Base-by-base conservation (phyloP, 2,888 invertebrate genomes). In the Dendrolimus pini region DNA sequence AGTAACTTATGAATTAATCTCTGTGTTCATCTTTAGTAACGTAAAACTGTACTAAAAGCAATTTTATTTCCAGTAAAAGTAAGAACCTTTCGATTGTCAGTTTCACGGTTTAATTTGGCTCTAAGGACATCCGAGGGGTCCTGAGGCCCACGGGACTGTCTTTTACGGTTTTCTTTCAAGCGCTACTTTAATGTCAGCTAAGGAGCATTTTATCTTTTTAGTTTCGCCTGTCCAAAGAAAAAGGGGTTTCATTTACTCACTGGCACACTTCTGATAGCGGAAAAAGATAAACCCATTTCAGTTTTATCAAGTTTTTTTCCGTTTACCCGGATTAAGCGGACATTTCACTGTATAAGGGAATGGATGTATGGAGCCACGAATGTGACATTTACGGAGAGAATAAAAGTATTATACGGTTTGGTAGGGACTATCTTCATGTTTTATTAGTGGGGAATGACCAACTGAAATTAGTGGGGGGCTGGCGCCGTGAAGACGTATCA, bases 191-290 rank as follows among this genome's bases (percentile, higher is more conserved):
- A 89, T 88, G 87, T 85, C 78, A 80, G 81, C 80, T 85, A 80
- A 83, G 79, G 82, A 83, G 80, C 83, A 82, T 89, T 89, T 89
- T 89, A 88, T 88, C 87, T 88, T 83, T 82, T 82, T 83, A 85
- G 83, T 87, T 85, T 85, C 82, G 84, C 81, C 78, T 80, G 47
- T 65, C 73, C 69, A 68, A 78, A 81, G 72, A 73, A 82, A 81
- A 88, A 85, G 89, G 47, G 89, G 88, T n/a, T 89, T 86, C 80
- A 82, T 85, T 81, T 80, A 80, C 74, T 76, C 73, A 67, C 84
- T 82, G 82, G 85, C 86, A 85, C 81, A 82, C 77, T 82, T 78
- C 78, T 78, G 86, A 85, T 83, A 76, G 70, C 72, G 70, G 73
- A 75, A 81, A 79, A 77, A 81, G 83, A 84, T 82, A 83, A 81